Percentiles rank a stretch among this genome's conserved stretches.
These are phyloP conservation scores for Epizoanthus illoricatus DNA, from an alignment of 92 coral and sea anemone genomes.

Conservation along the genomic window DNA sequence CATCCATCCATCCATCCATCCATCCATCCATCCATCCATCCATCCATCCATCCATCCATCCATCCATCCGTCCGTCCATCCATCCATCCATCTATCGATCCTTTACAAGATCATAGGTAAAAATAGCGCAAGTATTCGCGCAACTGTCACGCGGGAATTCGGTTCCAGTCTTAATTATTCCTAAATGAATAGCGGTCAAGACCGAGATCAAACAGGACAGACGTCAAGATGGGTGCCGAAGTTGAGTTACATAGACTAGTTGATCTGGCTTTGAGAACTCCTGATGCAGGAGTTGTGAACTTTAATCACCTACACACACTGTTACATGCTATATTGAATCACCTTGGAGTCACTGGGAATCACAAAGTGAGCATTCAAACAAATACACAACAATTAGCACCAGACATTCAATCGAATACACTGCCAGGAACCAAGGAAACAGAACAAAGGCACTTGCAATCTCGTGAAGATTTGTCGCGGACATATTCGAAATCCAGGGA, in stretches of 20 bases:
- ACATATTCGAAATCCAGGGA: neutral
- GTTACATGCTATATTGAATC: conserved; percentile 86
- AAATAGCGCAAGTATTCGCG: too few relatives aligned
- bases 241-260: conserved; percentile 78
- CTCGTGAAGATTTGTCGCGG: neutral
- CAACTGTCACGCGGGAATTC: too few relatives aligned
- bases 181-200: neutral
- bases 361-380: conserved; percentile 14
- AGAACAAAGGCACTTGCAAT: neutral
- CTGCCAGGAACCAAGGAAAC: neutral
- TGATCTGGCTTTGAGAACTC: conserved; percentile 72
- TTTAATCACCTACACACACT: conserved; percentile 88
- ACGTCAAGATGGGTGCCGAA: conserved; percentile 79
- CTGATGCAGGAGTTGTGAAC: conserved; percentile 91
- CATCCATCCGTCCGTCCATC: too few relatives aligned
- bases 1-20: too few relatives aligned
- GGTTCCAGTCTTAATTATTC: too few relatives aligned
- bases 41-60: too few relatives aligned
- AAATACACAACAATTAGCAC: neutral
- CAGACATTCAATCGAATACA: neutral
- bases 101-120: too few relatives aligned
- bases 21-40: too few relatives aligned
- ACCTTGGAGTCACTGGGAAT: conserved; percentile 56
- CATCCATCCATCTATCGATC: too few relatives aligned
- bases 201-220: neutral